These are phyloP conservation scores for Brachystomella parvula DNA, from an alignment of 1,140 invertebrate species.

Conservation along the genomic window DNA sequence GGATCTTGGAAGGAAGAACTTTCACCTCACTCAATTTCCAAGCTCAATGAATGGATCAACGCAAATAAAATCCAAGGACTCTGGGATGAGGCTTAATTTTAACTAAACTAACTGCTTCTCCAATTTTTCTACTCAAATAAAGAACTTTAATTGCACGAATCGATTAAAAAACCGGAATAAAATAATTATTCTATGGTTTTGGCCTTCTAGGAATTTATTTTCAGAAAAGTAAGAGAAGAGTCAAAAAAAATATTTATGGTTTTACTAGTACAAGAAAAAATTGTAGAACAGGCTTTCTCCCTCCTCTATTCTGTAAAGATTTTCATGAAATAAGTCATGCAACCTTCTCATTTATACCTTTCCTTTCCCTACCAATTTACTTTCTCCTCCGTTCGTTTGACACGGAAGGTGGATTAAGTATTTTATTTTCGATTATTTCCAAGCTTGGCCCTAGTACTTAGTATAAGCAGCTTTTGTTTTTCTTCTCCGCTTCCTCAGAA, in stretches of 20 bases:
- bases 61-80: slow-evolving; percentile 28
- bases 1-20: slow-evolving; percentile 36
- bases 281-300: background rate
- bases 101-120: too few species aligned
- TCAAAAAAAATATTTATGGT: too few species aligned
- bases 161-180: background rate
- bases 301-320: background rate
- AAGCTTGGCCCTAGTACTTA: background rate
- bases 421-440: slow-evolving; percentile 5
- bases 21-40: slow-evolving; percentile 50
- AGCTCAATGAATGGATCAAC: slow-evolving; percentile 34
- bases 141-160: too few species aligned
- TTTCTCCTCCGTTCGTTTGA: background rate
- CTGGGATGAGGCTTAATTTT: background rate
- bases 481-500: background rate
- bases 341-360: slow-evolving; percentile 11
- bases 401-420: slow-evolving; percentile 18
- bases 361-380: background rate
- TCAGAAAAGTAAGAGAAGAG: background rate
- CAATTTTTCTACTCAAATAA: too few species aligned
- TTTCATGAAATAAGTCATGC: background rate
- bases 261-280: background rate
- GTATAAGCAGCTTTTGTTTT: slow-evolving; percentile 6
- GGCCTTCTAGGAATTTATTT: background rate
- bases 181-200: background rate